phyloP scores from a whole-genome alignment of 1,140 invertebrate genomes.

The Cydia pomonella region DNA sequence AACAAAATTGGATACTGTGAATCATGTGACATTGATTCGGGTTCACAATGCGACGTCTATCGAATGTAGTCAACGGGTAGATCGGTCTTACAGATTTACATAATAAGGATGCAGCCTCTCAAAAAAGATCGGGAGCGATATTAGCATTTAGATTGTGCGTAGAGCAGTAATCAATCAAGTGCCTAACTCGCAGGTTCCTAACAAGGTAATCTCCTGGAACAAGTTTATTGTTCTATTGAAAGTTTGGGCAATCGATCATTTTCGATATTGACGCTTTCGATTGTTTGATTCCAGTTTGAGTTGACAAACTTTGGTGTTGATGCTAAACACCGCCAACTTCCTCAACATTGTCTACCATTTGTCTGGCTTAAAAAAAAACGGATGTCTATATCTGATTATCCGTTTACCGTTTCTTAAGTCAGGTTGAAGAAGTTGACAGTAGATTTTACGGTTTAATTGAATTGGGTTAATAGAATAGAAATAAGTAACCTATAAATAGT shows the following conservation, averaged over 20 bases:
- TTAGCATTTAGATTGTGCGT: slow-evolving; percentile 67
- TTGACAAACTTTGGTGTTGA: neutral
- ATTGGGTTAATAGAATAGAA: no score
- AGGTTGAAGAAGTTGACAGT: no score
- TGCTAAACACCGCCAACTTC: neutral
- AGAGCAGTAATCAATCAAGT: slow-evolving; percentile 60
- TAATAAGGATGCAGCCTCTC: slow-evolving; percentile 52
- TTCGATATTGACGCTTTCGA: neutral
- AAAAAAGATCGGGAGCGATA: slow-evolving; percentile 49
- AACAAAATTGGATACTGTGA: no score
- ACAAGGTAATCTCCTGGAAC: slow-evolving; percentile 33
- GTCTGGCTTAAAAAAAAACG: no score
- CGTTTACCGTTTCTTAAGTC: no score
- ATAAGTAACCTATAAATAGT: no score
- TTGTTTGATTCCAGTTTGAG: neutral
- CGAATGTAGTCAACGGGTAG: neutral
- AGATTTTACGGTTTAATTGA: no score
- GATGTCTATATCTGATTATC: no score
- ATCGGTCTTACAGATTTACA: slow-evolving; percentile 50
- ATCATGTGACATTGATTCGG: no score
- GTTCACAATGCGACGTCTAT: neutral
- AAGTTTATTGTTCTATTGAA: slow-evolving; percentile 24
- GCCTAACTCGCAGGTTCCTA: slow-evolving; percentile 36
- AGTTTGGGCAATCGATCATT: slow-evolving; percentile 27
- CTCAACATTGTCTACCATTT: no score